Evolutionary conservation across 64 coral and sea anemone species (phyloP).

Genomic region (Acropora yongei): DNA sequence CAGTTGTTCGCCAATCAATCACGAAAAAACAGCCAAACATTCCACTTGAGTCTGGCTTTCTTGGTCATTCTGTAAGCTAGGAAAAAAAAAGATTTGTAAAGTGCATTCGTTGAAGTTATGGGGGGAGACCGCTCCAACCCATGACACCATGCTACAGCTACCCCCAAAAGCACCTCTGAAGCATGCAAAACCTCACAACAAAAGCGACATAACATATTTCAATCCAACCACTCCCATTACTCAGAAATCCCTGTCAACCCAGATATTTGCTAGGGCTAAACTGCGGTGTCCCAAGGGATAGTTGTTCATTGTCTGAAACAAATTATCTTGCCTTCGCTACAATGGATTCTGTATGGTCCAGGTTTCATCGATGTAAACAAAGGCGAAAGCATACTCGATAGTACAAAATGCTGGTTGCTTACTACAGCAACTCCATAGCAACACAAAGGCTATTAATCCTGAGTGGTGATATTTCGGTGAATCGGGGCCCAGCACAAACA

Average conservation of each 20-base stretch:
- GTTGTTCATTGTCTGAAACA: background rate
- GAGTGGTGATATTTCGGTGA: conserved; percentile 30
- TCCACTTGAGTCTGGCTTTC: background rate
- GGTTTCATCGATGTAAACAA: conserved; percentile 36
- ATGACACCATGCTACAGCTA: background rate
- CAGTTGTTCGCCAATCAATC: too few species aligned
- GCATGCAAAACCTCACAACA: too few species aligned
- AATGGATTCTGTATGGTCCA: conserved; percentile 14
- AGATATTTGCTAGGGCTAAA: background rate
- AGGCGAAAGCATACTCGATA: conserved; percentile 4
- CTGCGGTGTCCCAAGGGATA: conserved; percentile 5
- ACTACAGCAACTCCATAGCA: conserved; percentile 33
- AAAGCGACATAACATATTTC: too few species aligned
- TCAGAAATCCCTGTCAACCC: too few species aligned
- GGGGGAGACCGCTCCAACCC: background rate
- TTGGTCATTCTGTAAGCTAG: background rate
- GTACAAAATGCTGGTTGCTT: conserved; percentile 42
- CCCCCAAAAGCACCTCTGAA: background rate
- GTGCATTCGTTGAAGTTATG: background rate
- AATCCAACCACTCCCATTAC: too few species aligned
- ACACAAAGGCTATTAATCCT: conserved; percentile 49
- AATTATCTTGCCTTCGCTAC: conserved; percentile 10
- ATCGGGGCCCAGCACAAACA: conserved; percentile 23
- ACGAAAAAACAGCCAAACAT: background rate
- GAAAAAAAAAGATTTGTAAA: background rate